phyloP scores from a whole-genome alignment of 2,888 invertebrate species.

The Galerucella pusilla region DNA sequence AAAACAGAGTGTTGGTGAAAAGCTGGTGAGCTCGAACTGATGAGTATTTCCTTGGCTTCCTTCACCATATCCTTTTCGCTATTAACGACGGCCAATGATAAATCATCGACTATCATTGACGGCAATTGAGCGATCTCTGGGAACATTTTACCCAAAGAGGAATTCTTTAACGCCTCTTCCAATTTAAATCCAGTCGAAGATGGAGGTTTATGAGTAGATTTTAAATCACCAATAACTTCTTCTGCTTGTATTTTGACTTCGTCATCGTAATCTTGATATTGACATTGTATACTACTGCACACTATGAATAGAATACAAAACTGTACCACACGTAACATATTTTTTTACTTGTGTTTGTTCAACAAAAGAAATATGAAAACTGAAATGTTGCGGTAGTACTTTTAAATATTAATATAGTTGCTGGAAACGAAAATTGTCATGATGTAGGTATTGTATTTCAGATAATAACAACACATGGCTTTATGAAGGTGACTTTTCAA shows the following conservation, averaged over 20 bases:
- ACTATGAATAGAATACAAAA: neutral
- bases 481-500: neutral
- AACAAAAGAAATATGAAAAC: neutral
- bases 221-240: neutral
- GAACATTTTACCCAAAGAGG: neutral
- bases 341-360: neutral
- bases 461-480: conserved; percentile 3
- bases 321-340: neutral
- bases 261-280: neutral
- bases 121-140: neutral
- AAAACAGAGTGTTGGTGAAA: neutral
- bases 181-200: neutral
- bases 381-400: neutral
- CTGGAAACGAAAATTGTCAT: neutral
- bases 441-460: neutral
- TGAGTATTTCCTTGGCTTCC: neutral
- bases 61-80: neutral
- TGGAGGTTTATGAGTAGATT: neutral
- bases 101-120: conserved; percentile 5
- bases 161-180: neutral
- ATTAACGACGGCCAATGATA: neutral
- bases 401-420: conserved; percentile 2
- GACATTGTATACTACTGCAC: neutral
- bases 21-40: neutral
- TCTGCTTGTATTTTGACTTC: neutral